These are phyloP conservation scores for Caprella mutica DNA, from an alignment of 2,888 invertebrate species.

Conservation along the genomic window DNA sequence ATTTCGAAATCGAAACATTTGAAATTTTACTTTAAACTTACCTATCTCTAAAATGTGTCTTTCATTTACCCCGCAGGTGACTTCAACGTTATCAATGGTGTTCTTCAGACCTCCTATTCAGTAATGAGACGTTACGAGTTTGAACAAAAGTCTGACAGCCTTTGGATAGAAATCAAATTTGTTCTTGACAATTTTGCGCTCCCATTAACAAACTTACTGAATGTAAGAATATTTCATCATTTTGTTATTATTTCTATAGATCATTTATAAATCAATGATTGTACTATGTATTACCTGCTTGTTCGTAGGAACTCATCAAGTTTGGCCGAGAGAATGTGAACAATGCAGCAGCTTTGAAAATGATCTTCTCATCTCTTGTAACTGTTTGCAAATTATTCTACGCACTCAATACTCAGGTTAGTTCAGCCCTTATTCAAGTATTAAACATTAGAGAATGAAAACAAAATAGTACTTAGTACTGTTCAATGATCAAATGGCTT, in stretches of 20 bases:
- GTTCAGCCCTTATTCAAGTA: too few species aligned
- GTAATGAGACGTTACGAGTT: constrained; percentile 90
- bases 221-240: too few species aligned
- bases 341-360: constrained; percentile 66
- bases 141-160: constrained; percentile 84
- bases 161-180: constrained; percentile 95
- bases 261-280: too few species aligned
- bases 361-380: constrained; percentile 78
- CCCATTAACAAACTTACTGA: constrained; percentile 81
- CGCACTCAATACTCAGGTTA: constrained; percentile 77
- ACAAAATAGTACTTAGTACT: too few species aligned
- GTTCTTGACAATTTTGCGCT: constrained; percentile 87
- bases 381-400: constrained; percentile 91
- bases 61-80: constrained; percentile 70
- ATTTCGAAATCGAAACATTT: too few species aligned
- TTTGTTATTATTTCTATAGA: too few species aligned
- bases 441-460: too few species aligned
- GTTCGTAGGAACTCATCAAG: constrained; percentile 33
- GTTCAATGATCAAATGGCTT: too few species aligned
- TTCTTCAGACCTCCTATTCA: constrained; percentile 88
- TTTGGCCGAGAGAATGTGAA: constrained; percentile 62
- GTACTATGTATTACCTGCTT: too few species aligned
- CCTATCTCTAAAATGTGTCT: too few species aligned
- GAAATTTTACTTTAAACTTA: too few species aligned
- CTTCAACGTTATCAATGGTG: constrained; percentile 87